These are phyloP conservation scores for Gonioctena quinquepunctata DNA, from an alignment of 1,140 invertebrate species.

Conservation along the genomic window DNA sequence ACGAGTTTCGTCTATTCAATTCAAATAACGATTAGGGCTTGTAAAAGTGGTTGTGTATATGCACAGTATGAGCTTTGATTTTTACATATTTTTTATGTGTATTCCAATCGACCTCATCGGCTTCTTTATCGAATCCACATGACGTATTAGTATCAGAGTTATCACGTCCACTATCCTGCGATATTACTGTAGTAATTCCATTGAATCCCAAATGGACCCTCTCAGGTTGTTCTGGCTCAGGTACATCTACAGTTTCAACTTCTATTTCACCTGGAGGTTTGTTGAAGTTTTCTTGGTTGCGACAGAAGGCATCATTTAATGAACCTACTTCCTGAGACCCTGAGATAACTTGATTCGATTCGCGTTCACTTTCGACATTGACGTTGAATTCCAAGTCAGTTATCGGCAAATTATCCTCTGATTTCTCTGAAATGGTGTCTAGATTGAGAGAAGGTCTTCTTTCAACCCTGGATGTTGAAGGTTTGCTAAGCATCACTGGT, in stretches of 20 bases:
- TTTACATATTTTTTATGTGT: constrained; percentile 14
- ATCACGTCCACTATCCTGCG: background rate
- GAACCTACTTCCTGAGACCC: too few relatives aligned
- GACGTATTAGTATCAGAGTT: too few relatives aligned
- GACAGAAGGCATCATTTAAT: too few relatives aligned
- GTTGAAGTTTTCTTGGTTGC: too few relatives aligned
- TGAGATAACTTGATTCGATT: too few relatives aligned
- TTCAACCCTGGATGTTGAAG: background rate
- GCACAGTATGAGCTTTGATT: constrained; percentile 15
- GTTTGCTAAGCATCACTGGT: background rate
- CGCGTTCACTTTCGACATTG: background rate
- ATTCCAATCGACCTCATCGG: background rate
- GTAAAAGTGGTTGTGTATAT: constrained; percentile 25
- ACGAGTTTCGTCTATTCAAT: too few relatives aligned
- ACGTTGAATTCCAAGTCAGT: background rate
- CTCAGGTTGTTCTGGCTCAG: background rate
- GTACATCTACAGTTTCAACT: background rate
- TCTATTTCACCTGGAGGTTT: too few relatives aligned
- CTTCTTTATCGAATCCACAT: background rate
- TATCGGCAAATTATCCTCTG: background rate
- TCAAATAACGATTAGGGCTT: background rate
- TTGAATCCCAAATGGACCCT: background rate
- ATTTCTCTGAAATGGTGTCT: constrained; percentile 15
- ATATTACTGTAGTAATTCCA: background rate
- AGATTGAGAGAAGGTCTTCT: background rate